Base-by-base conservation (phyloP, 2,888 invertebrate species). In the Pristionchus mayeri region DNA sequence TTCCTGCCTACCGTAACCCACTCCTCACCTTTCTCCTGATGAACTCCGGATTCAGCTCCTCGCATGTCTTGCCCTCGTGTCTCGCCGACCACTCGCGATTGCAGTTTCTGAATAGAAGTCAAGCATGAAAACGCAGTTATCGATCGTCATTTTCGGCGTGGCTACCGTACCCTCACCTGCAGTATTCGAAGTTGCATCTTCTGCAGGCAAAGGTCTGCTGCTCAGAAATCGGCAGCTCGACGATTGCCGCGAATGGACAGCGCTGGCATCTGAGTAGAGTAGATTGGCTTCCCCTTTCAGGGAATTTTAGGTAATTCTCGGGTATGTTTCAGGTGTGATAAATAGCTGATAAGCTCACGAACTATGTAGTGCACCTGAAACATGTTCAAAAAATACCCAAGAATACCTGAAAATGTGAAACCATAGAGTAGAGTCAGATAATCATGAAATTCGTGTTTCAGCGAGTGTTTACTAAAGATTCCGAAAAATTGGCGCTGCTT, bases 1-100 rank as follows among this genome's bases (percentile, higher is more conserved):
- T 13, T 44, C 6, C 13, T 44, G 44, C 7, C 6, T 44, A 44
- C 13, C 44, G 44, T 44, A 44, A 44, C 44, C 54, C 63, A 4
- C n/a, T 27, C 63, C 63, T 24, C n/a, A 80, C 81, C 63, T 63
- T 82, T 48, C 63, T 60, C 48, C 81, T n/a, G 24, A 63, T 34
- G 40, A 78, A 78, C 34, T 82, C 81, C 44, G 81, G 81, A 48
- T 82, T 52, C 21, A 82, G 63, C 63, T 82, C 81, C 30, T 82
- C 81, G 37, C 81, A 82, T 2, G 63, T 48, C 52, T 48, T 44
- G 21, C 81, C 81, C 21, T 48, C 81, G 13, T 82, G 81, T 9
- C 44, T 16, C 60, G 44, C 48, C 7, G 63, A 57, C 81, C 81
- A 82, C 37, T 82, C 81, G 21, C 81, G 81, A 63, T 82, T 50